A percentile compares a stretch with the other conserved stretches of the same genome.
Evolutionary conservation across 2,113 vertebrate species (phyloP).

Genomic region (Centrocercus urophasianus): DNA sequence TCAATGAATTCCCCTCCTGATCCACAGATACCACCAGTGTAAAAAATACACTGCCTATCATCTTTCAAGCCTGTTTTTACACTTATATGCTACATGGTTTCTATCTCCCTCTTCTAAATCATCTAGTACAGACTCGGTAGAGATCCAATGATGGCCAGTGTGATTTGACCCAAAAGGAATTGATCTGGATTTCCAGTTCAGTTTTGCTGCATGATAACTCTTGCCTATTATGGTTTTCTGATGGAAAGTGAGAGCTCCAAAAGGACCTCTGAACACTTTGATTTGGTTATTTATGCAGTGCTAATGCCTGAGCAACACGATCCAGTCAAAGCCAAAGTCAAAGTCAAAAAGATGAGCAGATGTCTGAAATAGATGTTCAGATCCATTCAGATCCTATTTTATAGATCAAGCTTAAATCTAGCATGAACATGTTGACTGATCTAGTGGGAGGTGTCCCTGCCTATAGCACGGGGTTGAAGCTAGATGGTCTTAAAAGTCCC

Average conservation of each 20-base stretch:
- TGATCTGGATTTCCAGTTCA: neutral
- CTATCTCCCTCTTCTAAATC: neutral
- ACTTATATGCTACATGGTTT: neutral
- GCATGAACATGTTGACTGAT: neutral
- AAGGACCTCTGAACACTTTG: neutral
- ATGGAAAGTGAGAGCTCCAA: neutral
- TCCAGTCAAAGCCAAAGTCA: neutral
- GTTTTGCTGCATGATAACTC: neutral
- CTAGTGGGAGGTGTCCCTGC: too few species aligned
- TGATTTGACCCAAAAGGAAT: neutral
- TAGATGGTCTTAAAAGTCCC: too few species aligned
- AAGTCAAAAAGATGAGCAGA: neutral
- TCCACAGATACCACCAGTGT: neutral
- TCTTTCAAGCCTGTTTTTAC: neutral
- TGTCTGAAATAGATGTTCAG: neutral
- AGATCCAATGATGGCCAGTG: neutral
- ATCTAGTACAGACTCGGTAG: neutral
- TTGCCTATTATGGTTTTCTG: neutral
- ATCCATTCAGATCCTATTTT: conserved; percentile 10
- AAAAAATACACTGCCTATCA: neutral
- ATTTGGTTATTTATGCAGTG: neutral
- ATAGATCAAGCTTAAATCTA: conserved; percentile 8
- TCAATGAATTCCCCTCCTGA: neutral
- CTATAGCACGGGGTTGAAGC: too few species aligned
- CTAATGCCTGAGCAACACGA: neutral